Percentiles rank a stretch among this genome's conserved stretches.
Conservation (phyloP, 2,113 vertebrate genomes). For the Archocentrus centrarchus region DNA sequence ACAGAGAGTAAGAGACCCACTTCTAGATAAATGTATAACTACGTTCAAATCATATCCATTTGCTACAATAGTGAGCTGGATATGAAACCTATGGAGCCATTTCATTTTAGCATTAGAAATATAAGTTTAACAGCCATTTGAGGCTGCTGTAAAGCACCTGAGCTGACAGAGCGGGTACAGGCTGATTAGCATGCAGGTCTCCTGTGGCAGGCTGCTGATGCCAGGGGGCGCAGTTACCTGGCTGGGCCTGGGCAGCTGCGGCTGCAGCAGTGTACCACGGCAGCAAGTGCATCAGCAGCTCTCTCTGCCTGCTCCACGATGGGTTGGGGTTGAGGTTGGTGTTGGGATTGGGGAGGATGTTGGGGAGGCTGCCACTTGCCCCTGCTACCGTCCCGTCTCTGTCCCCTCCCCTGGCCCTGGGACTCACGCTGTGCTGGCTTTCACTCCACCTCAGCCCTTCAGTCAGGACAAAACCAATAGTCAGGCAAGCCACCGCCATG, state of each 20-base stretch:
- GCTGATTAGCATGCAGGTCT: slow-evolving; percentile 17
- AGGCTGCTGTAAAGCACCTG: slow-evolving; percentile 3
- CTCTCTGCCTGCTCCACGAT: slow-evolving; percentile 84
- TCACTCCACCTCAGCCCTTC: slow-evolving; percentile 86
- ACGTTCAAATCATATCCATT: background rate
- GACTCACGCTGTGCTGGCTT: slow-evolving; percentile 84
- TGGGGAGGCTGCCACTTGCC: slow-evolving; percentile 69
- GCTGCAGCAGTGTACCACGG: slow-evolving; percentile 83
- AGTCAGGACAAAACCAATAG: slow-evolving; percentile 77
- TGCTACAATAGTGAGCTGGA: background rate
- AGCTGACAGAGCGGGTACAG: background rate
- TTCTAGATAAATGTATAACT: background rate
- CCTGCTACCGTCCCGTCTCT: slow-evolving; percentile 73
- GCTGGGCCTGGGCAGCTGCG: slow-evolving; percentile 77
- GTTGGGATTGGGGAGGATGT: slow-evolving; percentile 75
- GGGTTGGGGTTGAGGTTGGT: slow-evolving; percentile 77
- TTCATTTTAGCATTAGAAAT: background rate
- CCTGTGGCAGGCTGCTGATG: slow-evolving; percentile 29
- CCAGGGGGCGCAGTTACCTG: slow-evolving; percentile 75
- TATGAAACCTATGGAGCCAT: background rate
- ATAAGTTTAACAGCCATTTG: background rate
- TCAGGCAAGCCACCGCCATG: slow-evolving; percentile 66
- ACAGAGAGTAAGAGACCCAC: background rate
- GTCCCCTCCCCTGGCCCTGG: slow-evolving; percentile 79
- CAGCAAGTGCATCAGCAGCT: slow-evolving; percentile 84